Evolutionary conservation across 2,797 vertebrate species (phyloP).

Genomic region (Syngnathus rostellatus): DNA sequence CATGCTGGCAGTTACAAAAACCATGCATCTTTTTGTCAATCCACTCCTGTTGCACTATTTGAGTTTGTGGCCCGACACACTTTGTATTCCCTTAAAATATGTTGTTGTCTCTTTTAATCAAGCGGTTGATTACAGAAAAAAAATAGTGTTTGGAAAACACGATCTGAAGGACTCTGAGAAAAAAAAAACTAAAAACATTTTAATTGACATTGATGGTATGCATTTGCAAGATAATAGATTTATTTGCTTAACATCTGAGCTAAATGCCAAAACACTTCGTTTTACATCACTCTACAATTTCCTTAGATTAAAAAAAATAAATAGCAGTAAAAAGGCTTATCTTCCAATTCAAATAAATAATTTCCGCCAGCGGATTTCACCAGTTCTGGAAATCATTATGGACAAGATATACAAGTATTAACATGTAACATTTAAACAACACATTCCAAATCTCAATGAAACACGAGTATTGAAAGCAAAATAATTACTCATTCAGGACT

Average conservation of each 20-base stretch:
- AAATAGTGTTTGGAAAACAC: conserved; percentile 3
- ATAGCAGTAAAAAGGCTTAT: neutral
- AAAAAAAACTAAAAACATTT: conserved; percentile 11
- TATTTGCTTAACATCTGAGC: conserved; percentile 23
- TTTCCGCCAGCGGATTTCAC: neutral
- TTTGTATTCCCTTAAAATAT: neutral
- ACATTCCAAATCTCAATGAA: neutral
- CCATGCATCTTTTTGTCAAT: neutral
- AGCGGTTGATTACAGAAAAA: neutral
- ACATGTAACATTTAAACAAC: neutral
- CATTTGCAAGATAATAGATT: conserved; percentile 9
- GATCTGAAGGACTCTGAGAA: conserved; percentile 8
- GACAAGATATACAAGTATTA: neutral
- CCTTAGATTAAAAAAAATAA: conserved; percentile 3
- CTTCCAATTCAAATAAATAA: neutral
- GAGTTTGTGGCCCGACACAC: conserved; percentile 13
- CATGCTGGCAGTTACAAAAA: conserved; percentile 31
- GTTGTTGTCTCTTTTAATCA: neutral
- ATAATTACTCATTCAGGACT: neutral
- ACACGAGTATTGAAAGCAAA: neutral
- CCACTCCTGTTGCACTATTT: conserved; percentile 16
- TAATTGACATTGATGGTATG: conserved; percentile 14
- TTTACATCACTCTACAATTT: neutral
- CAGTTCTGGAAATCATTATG: neutral
- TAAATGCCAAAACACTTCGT: conserved; percentile 28